A percentile compares a stretch with the other conserved stretches of the same genome.
Conservation (phyloP, 2,888 invertebrate species). For the Scaptomyza flava region DNA sequence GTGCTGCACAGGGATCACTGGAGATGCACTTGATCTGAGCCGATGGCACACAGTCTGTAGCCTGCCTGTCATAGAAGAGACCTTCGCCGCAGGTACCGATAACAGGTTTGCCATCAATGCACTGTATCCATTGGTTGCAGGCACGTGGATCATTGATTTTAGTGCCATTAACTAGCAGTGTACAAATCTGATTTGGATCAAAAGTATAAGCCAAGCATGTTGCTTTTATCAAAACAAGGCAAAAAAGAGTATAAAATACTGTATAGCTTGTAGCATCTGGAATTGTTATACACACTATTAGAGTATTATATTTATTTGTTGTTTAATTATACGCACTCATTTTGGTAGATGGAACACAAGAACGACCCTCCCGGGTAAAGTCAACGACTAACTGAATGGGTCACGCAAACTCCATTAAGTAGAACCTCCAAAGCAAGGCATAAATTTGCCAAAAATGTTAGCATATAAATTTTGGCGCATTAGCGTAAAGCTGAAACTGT, state of each 20-base stretch:
- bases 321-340: conserved; percentile 42
- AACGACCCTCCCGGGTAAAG: conserved; percentile 10
- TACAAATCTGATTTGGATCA: conserved; percentile 67
- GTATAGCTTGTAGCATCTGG: conserved; percentile 9
- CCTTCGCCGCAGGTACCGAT: conserved; percentile 62
- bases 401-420: conserved; percentile 22
- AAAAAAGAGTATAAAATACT: conserved; percentile 1
- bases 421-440: conserved; percentile 3
- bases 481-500: conserved; percentile 48
- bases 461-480: conserved; percentile 62
- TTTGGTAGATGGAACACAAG: not conserved
- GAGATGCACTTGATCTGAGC: conserved; percentile 67
- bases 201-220: conserved; percentile 45
- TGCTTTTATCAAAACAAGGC: conserved; percentile 1
- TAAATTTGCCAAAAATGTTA: not conserved
- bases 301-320: too few species aligned
- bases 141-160: conserved; percentile 78
- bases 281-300: not conserved
- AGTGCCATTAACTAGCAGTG: conserved; percentile 68
- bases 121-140: conserved; percentile 77
- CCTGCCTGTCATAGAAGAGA: conserved; percentile 71
- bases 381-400: conserved; percentile 29
- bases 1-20: conserved; percentile 71
- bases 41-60: conserved; percentile 58
- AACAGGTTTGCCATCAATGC: conserved; percentile 64